A percentile compares a stretch with the other conserved stretches of the same genome.
These are phyloP conservation scores for Oostethus manadensis DNA, from an alignment of 2,113 vertebrate genomes.

Conservation along the genomic window DNA sequence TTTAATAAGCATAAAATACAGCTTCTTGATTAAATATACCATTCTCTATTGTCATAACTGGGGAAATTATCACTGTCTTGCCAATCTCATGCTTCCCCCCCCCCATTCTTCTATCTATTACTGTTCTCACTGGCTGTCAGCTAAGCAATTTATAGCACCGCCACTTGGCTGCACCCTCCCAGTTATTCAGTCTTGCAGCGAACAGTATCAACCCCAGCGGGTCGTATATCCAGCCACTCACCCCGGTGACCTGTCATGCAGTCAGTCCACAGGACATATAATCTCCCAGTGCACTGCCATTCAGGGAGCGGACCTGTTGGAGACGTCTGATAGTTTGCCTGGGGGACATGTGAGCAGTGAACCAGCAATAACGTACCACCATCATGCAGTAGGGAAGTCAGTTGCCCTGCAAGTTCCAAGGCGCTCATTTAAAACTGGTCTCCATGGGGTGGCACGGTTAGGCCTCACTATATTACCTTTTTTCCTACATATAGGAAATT, in stretches of 20 bases:
- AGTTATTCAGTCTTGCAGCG: constrained; percentile 29
- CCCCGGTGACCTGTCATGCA: constrained; percentile 28
- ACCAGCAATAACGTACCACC: constrained; percentile 1
- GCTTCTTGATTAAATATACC: constrained; percentile 21
- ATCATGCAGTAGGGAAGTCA: constrained; percentile 1
- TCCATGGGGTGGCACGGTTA: too few species aligned
- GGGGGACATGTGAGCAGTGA: constrained; percentile 1
- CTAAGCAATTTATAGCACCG: constrained; percentile 42
- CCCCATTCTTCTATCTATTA: constrained; percentile 32
- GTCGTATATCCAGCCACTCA: constrained; percentile 31
- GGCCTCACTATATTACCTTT: too few species aligned
- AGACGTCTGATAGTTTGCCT: constrained; percentile 1
- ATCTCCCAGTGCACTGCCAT: background rate
- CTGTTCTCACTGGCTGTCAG: constrained; percentile 29
- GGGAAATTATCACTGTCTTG: constrained; percentile 31
- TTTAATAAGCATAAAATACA: constrained; percentile 18
- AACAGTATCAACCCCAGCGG: constrained; percentile 23
- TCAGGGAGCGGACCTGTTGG: background rate
- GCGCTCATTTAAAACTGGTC: background rate
- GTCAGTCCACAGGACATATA: constrained; percentile 1
- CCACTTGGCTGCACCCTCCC: constrained; percentile 24
- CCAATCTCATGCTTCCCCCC: constrained; percentile 21
- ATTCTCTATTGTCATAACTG: constrained; percentile 21
- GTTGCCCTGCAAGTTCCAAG: background rate
- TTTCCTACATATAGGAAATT: too few species aligned